Evolutionary conservation across 2,113 vertebrate genomes (phyloP).

Genomic region (Ardeotis arabs): DNA sequence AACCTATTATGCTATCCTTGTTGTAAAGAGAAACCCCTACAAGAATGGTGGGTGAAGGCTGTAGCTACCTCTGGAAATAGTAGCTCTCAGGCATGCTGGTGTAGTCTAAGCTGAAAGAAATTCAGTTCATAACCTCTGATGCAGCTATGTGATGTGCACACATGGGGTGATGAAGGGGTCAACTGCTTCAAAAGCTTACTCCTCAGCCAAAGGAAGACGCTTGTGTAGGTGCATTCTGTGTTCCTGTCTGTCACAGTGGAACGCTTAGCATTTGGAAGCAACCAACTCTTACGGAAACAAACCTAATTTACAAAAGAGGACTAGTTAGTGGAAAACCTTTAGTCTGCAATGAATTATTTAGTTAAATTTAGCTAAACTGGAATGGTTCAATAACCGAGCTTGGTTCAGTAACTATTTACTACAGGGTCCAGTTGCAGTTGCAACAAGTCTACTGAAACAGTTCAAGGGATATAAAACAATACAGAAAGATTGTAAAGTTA

Average conservation of each 20-base stretch:
- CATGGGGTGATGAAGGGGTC: fast-evolving
- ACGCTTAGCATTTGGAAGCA: not conserved
- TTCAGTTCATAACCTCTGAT: not conserved
- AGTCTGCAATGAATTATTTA: not conserved
- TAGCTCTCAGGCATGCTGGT: not conserved
- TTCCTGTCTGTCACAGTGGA: fast-evolving
- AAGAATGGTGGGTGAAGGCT: fast-evolving
- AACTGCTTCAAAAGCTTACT: fast-evolving
- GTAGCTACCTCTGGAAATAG: not conserved
- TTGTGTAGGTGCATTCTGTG: fast-evolving
- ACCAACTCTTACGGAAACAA: not conserved
- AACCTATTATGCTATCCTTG: not conserved
- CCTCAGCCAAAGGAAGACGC: fast-evolving
- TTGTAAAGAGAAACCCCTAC: not conserved
- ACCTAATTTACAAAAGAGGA: not conserved
- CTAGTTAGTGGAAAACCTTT: not conserved
- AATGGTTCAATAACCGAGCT: fast-evolving
- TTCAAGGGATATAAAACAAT: not conserved
- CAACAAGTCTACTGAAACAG: not conserved
- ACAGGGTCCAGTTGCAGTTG: not conserved
- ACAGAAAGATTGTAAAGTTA: not conserved
- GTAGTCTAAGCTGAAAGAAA: not conserved
- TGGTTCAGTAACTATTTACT: not conserved
- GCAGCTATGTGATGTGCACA: not conserved
- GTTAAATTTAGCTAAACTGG: not conserved